Percentiles rank a stretch among this genome's conserved stretches.
These are phyloP conservation scores for Merluccius polli DNA, from an alignment of 2,797 vertebrate species.

Conservation along the genomic window DNA sequence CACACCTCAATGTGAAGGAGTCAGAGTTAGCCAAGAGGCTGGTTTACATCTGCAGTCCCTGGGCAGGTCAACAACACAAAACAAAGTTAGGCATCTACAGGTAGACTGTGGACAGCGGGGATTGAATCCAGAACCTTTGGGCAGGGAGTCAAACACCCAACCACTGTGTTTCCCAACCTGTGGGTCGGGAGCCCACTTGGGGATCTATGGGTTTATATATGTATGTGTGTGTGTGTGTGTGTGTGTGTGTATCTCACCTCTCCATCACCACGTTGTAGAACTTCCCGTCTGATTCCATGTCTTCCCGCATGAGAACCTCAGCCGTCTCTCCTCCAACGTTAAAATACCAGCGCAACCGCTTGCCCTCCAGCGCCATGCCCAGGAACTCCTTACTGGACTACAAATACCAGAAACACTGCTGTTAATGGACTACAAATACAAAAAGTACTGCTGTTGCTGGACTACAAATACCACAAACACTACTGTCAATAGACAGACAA, in stretches of 20 bases:
- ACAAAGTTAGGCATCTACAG: neutral
- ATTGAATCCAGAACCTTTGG: neutral
- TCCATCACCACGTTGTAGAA: constrained; percentile 83
- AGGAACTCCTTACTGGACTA: constrained; percentile 88
- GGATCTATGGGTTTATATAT: neutral
- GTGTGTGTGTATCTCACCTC: constrained; percentile 67
- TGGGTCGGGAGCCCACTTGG: neutral
- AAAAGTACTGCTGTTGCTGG: no score
- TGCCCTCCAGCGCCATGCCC: constrained; percentile 80
- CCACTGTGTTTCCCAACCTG: neutral
- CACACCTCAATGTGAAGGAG: no score
- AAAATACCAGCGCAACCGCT: constrained; percentile 82
- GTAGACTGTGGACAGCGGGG: no score
- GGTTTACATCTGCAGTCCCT: no score
- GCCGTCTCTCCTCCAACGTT: constrained; percentile 78
- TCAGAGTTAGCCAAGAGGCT: no score
- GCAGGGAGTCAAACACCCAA: neutral
- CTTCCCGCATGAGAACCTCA: constrained; percentile 61
- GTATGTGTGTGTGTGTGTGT: neutral
- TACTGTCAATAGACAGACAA: no score
- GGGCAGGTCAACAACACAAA: no score
- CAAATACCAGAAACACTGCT: constrained; percentile 21
- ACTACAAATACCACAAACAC: no score
- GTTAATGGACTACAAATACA: no score
- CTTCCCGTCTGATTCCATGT: constrained; percentile 70